Evolutionary conservation across 2,113 vertebrate species (phyloP), one percentile per base, ranked within the genome.

Genomic region (Anolis sagrei): DNA sequence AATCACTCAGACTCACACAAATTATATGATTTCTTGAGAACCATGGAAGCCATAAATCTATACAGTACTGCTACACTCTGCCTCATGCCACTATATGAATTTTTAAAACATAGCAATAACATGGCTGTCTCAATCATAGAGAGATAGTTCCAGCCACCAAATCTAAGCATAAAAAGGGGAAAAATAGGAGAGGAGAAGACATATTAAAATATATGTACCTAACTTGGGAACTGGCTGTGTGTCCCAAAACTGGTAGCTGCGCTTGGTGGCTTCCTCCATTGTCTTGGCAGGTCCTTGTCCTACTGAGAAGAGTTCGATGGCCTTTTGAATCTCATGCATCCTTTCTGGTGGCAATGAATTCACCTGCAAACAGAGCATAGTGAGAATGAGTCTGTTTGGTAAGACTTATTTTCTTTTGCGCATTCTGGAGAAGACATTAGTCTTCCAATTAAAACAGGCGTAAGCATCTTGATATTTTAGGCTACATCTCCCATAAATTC

Each of bases 161-260:
- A 11, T 11, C 29, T n/a, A 34, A 9, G 2, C 11, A 54, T 44
- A 4, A 29, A 51, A 49, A 29, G 29, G 58, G 39, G 27, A 39
- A 27, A 23, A 10, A 16, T 16, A 36, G 11, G 27, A 25, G 19
- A n/a, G 54, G 49, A 19, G 13, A 44, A 58, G 36, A 85, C 1
- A 64, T 4, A 19, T 0, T 23, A 25, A n/a, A n/a, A 84, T 70
- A 80, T 76, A 94, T 95, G 0, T 95, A 99, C 99, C 99, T 76
- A 99, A 94, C 89, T 99, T 99, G 89, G 99, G 99, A 79, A 99
- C 99, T 0, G 99, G 99, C 91, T 99, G 98, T 0, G 99, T 99
- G 95, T 99, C 99, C 99, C 99, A 99, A 96, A 99, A 99, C 95
- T 99, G 99, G 93, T 99, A 99, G 95, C 98, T 99, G 91, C 99